Conservation (phyloP, 2,888 invertebrate genomes). For the Psylliodes chrysocephalus region DNA sequence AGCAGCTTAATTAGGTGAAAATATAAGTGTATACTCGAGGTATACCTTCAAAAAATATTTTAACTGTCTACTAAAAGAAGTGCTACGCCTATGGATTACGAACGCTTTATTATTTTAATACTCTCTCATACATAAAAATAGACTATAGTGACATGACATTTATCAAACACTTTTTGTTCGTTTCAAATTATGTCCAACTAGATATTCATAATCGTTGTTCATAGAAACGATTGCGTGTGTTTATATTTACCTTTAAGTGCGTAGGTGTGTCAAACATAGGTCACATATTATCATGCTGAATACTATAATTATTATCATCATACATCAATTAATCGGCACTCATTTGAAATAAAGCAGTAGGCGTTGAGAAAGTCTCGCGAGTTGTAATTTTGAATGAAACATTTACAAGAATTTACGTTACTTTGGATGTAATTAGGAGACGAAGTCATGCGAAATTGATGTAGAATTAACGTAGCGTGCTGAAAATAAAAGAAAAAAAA, state of each 20-base stretch:
- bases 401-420: background rate
- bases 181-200: background rate
- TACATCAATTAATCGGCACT: background rate
- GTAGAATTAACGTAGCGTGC: no score
- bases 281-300: background rate
- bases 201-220: background rate
- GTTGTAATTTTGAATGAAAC: background rate
- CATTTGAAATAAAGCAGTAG: background rate
- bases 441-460: background rate
- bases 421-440: background rate
- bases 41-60: no score
- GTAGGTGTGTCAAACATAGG: background rate
- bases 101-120: no score
- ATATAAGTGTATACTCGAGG: no score
- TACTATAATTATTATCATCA: slow-evolving; percentile 4
- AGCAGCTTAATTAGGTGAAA: no score
- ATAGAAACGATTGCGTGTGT: background rate
- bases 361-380: background rate
- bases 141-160: no score
- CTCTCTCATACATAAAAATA: no score
- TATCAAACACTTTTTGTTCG: no score
- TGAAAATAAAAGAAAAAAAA: no score
- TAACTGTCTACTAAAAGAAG: no score
- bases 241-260: background rate
- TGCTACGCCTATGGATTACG: no score